Evolutionary conservation across 2,888 invertebrate genomes (phyloP).

Genomic region (Podabrus alpinus): DNA sequence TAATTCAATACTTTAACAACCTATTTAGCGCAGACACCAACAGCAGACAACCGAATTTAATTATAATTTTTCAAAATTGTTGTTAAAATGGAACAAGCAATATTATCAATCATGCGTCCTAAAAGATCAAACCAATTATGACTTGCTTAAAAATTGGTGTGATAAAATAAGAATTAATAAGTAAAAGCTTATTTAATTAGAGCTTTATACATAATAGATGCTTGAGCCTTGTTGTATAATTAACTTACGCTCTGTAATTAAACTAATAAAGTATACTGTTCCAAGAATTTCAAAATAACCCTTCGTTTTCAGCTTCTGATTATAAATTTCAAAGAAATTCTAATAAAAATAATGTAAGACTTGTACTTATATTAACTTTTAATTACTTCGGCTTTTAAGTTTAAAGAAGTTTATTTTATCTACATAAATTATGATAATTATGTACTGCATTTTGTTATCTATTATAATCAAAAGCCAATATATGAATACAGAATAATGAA

Average conservation of each 20-base stretch:
- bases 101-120: not conserved
- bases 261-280: slow-evolving; percentile 4
- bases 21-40: not conserved
- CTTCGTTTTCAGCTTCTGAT: not conserved
- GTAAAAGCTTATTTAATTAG: not conserved
- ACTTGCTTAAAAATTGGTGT: not conserved
- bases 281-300: not conserved
- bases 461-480: too few relatives aligned
- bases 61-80: too few relatives aligned
- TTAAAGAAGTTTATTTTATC: too few relatives aligned
- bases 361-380: not conserved
- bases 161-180: not conserved
- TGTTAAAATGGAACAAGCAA: not conserved
- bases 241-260: not conserved
- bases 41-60: not conserved
- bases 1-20: not conserved
- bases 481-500: too few relatives aligned
- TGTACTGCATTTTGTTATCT: too few relatives aligned
- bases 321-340: not conserved
- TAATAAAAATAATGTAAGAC: not conserved
- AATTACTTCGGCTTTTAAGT: not conserved
- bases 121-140: not conserved
- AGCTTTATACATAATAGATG: not conserved
- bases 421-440: too few relatives aligned
- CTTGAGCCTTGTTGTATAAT: not conserved